Conservation (phyloP, 1,140 invertebrate genomes). For the Scaptomyza montana region DNA sequence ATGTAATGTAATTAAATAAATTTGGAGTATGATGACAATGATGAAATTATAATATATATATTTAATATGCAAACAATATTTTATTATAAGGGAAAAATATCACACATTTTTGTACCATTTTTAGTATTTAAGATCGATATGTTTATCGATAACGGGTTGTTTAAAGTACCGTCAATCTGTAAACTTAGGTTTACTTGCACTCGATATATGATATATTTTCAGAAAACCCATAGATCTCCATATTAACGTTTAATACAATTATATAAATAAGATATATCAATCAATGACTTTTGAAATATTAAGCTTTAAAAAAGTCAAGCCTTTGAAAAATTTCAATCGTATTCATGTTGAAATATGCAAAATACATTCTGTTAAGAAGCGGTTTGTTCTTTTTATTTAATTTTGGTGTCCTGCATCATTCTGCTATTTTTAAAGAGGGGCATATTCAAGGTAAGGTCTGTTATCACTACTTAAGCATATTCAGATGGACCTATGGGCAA, state of each 20-base stretch:
- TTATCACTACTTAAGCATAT: too few species aligned
- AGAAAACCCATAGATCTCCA: conserved; percentile 2
- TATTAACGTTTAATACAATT: not conserved
- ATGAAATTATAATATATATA: not conserved
- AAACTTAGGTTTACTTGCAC: not conserved
- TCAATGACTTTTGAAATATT: not conserved
- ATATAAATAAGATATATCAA: not conserved
- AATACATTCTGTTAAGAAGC: too few species aligned
- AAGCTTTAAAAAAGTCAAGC: not conserved
- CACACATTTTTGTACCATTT: too few species aligned
- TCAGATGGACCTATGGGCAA: too few species aligned
- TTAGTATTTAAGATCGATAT: not conserved
- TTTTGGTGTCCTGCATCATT: too few species aligned
- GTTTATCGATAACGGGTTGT: not conserved
- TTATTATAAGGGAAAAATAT: too few species aligned
- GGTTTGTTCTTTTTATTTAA: too few species aligned
- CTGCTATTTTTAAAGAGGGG: too few species aligned
- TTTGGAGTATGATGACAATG: not conserved
- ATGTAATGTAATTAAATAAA: not conserved
- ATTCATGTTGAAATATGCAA: too few species aligned
- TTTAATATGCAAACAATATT: too few species aligned
- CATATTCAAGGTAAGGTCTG: too few species aligned
- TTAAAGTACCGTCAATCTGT: not conserved
- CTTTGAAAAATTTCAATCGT: not conserved
- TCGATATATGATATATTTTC: not conserved